These are phyloP conservation scores for Lasioglossum villosulum DNA, from an alignment of 2,888 invertebrate species.

Conservation along the genomic window DNA sequence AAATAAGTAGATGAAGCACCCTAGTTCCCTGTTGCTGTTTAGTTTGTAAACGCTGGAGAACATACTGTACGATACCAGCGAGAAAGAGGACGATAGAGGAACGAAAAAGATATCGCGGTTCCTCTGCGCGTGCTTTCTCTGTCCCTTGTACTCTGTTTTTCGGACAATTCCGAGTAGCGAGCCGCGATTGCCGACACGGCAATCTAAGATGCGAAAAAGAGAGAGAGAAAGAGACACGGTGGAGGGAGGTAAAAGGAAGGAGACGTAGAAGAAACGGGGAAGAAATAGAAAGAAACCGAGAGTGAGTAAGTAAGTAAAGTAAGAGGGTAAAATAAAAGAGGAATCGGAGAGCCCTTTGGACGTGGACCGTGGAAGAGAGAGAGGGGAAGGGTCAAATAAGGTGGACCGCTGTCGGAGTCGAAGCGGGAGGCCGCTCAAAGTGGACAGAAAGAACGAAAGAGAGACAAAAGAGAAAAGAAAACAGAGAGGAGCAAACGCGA, in stretches of 20 bases:
- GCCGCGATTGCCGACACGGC: conserved; percentile 45
- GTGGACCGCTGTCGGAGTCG: conserved; percentile 63
- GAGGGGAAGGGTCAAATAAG: conserved; percentile 59
- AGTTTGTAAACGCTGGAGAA: background rate
- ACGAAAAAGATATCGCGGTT: conserved; percentile 35
- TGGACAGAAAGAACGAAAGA: conserved; percentile 62
- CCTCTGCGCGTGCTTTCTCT: background rate
- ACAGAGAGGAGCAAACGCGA: conserved; percentile 40
- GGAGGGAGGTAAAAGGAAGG: conserved; percentile 41
- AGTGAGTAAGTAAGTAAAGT: conserved; percentile 63
- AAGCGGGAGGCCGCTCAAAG: conserved; percentile 62
- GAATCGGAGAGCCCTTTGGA: conserved; percentile 58
- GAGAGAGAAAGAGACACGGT: conserved; percentile 28
- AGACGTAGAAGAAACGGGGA: conserved; percentile 37
- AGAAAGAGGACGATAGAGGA: background rate
- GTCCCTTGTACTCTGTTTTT: conserved; percentile 37
- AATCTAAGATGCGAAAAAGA: conserved; percentile 49
- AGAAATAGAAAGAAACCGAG: conserved; percentile 55
- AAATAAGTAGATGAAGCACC: background rate
- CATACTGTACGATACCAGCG: background rate
- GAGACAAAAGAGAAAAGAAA: conserved; percentile 57
- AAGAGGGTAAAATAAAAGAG: conserved; percentile 58
- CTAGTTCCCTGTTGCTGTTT: background rate
- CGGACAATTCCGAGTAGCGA: conserved; percentile 52
- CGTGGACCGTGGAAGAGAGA: conserved; percentile 23